phyloP scores from a whole-genome alignment of 2,113 vertebrate genomes.

The Serilophus lunatus region DNA sequence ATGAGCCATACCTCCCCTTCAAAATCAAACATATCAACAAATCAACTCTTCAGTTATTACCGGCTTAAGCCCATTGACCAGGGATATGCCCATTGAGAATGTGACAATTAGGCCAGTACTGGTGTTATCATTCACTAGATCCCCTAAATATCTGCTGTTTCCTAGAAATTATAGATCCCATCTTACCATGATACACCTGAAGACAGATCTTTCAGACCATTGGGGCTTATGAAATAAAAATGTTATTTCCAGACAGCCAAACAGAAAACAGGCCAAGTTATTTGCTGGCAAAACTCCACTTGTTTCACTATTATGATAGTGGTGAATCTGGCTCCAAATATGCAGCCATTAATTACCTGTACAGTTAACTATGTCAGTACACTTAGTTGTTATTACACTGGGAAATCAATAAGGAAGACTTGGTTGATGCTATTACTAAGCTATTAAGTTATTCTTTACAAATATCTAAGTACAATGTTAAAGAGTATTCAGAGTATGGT shows the following conservation, averaged over 20 bases:
- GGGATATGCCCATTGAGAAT: background rate
- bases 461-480: background rate
- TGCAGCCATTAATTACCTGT: background rate
- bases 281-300: background rate
- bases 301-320: background rate
- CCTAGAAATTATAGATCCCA: constrained; percentile 35
- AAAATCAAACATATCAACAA: background rate
- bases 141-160: constrained; percentile 45
- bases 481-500: background rate
- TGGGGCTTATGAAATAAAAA: background rate
- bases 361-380: background rate
- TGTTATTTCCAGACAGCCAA: background rate
- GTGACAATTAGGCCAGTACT: constrained; percentile 38
- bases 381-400: background rate
- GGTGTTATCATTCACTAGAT: constrained; percentile 26
- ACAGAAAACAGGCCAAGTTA: background rate
- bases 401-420: background rate
- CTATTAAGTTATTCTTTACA: background rate
- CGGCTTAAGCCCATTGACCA: background rate
- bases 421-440: background rate
- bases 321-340: background rate
- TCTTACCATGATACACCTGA: constrained; percentile 5
- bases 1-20: background rate
- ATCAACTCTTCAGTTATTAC: background rate
- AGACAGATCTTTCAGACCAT: constrained; percentile 37